A percentile compares a stretch with the other conserved stretches of the same genome.
Evolutionary conservation across 2,113 vertebrate species (phyloP).

Genomic region (Halichoeres trimaculatus): DNA sequence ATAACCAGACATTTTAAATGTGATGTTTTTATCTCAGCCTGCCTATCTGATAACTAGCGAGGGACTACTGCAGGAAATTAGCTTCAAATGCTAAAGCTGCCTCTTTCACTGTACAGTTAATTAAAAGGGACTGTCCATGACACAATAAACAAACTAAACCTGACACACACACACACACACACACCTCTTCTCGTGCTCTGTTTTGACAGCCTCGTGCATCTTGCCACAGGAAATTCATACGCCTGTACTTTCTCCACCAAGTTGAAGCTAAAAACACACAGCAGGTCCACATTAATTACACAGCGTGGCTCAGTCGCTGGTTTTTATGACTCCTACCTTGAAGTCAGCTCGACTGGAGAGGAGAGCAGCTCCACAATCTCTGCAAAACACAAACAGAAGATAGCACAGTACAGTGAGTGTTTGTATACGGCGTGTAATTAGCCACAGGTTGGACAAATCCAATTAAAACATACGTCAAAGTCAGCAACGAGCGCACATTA

Average conservation of each 20-base stretch:
- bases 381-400: background rate
- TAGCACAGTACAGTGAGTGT: background rate
- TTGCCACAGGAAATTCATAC: background rate
- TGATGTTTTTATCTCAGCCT: too few species aligned
- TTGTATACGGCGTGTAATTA: background rate
- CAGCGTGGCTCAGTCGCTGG: background rate
- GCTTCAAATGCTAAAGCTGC: too few species aligned
- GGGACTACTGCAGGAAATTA: too few species aligned
- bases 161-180: too few species aligned
- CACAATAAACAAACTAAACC: too few species aligned
- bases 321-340: background rate
- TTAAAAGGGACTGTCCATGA: too few species aligned
- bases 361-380: background rate
- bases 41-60: too few species aligned
- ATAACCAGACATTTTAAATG: too few species aligned
- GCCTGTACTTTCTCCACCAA: background rate
- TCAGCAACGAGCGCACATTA: background rate
- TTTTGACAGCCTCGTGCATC: background rate
- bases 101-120: too few species aligned
- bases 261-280: background rate
- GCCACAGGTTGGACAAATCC: slow-evolving; percentile 10
- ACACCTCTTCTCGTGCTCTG: too few species aligned
- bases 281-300: background rate
- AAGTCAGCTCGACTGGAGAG: background rate
- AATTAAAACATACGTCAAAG: slow-evolving; percentile 8